Conservation (phyloP, 1,140 invertebrate genomes). For the Schlechtendalia chinensis region DNA sequence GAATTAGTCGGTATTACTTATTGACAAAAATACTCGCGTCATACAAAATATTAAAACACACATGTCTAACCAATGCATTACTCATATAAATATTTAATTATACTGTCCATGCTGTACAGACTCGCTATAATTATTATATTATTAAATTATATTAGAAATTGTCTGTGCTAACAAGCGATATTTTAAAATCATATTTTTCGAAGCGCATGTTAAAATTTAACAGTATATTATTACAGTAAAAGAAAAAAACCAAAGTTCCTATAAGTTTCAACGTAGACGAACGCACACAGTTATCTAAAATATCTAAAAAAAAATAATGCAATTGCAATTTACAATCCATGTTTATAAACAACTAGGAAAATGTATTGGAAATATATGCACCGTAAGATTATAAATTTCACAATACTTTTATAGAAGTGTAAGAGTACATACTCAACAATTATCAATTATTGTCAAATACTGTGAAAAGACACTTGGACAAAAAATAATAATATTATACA, state of each 20-base stretch:
- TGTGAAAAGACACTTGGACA: not conserved
- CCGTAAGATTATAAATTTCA: not conserved
- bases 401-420: not conserved
- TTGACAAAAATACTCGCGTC: not conserved
- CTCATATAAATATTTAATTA: not conserved
- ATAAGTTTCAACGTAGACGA: too few relatives aligned
- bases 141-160: not conserved
- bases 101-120: not conserved
- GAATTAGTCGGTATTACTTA: too few relatives aligned
- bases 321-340: not conserved
- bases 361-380: not conserved
- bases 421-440: not conserved
- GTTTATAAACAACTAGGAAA: constrained; percentile 6
- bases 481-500: not conserved
- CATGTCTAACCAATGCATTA: not conserved
- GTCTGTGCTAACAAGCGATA: not conserved
- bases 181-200: not conserved
- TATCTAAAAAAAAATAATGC: too few relatives aligned
- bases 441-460: not conserved
- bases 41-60: not conserved
- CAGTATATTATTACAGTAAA: too few relatives aligned
- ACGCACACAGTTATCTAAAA: too few relatives aligned
- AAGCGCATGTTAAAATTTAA: not conserved
- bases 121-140: too few relatives aligned
- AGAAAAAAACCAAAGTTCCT: too few relatives aligned